A percentile compares a stretch with the other conserved stretches of the same genome.
Conservation (phyloP, 2,113 vertebrate genomes). For the Micromys minutus region DNA sequence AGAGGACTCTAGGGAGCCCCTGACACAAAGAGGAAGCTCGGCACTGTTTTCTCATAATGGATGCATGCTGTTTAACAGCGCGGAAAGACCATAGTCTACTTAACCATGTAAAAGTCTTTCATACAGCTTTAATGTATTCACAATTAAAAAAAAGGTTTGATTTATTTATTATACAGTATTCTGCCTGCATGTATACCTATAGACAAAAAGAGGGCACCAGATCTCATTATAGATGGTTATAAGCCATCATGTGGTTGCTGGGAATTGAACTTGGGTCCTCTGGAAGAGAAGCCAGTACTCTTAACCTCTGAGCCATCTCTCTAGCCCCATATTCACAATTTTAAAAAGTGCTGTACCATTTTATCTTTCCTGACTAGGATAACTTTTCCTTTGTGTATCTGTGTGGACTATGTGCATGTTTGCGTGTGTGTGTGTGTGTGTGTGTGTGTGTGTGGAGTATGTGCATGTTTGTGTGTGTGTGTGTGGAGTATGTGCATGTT, state of each 20-base stretch:
- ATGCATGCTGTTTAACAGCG: background rate
- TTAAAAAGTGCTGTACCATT: background rate
- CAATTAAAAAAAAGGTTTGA: background rate
- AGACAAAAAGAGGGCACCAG: too few species aligned
- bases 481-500: too few species aligned
- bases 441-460: background rate
- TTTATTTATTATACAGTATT: too few species aligned
- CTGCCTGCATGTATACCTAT: too few species aligned
- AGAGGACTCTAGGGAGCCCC: background rate
- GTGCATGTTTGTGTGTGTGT: background rate
- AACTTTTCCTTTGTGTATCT: background rate
- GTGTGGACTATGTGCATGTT: too few species aligned
- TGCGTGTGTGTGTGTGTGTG: too few species aligned
- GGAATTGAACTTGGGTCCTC: too few species aligned
- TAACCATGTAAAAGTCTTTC: background rate
- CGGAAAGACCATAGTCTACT: background rate
- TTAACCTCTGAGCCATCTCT: too few species aligned
- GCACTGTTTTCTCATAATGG: background rate
- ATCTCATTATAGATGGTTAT: too few species aligned
- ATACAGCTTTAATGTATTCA: background rate
- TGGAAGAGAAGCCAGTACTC: too few species aligned
- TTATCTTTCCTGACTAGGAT: background rate
- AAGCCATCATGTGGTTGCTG: too few species aligned
- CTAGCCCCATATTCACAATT: background rate
- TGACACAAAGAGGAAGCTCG: background rate